Conservation (phyloP, 1,140 invertebrate species). For the Drosophila kurseongensis region DNA sequence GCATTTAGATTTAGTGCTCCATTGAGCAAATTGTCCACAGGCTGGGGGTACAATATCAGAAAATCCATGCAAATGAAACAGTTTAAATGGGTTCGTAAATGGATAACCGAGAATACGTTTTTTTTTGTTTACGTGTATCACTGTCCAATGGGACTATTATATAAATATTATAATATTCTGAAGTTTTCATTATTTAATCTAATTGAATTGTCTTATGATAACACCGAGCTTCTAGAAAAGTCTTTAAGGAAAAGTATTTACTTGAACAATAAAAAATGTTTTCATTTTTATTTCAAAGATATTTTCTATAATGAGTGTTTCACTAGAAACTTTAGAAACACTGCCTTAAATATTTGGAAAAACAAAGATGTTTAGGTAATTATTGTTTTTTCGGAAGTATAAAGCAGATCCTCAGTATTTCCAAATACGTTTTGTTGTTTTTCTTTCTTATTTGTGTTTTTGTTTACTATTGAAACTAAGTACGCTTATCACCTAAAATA, state of each 20-base stretch:
- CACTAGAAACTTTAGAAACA: too few relatives aligned
- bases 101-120: conserved; percentile 6
- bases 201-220: neutral
- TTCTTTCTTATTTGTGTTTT: neutral
- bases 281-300: too few relatives aligned
- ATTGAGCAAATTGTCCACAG: conserved; percentile 44
- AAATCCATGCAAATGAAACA: conserved; percentile 23
- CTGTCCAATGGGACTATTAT: conserved; percentile 16
- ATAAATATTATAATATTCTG: conserved; percentile 15
- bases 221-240: neutral
- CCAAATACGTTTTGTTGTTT: too few relatives aligned
- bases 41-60: conserved; percentile 24
- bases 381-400: too few relatives aligned
- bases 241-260: neutral
- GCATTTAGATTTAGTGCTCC: conserved; percentile 40
- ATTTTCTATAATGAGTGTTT: too few relatives aligned
- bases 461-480: neutral
- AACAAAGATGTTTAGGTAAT: too few relatives aligned
- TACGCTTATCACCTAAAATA: neutral
- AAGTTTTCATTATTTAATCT: neutral
- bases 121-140: conserved; percentile 2
- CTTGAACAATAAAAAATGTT: neutral
- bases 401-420: too few relatives aligned
- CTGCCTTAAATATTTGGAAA: too few relatives aligned
- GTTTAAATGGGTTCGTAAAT: conserved; percentile 30